Percentiles rank a stretch among this genome's conserved stretches.
phyloP scores from a whole-genome alignment of 2,888 invertebrate species.

The Romanomermis culicivorax region DNA sequence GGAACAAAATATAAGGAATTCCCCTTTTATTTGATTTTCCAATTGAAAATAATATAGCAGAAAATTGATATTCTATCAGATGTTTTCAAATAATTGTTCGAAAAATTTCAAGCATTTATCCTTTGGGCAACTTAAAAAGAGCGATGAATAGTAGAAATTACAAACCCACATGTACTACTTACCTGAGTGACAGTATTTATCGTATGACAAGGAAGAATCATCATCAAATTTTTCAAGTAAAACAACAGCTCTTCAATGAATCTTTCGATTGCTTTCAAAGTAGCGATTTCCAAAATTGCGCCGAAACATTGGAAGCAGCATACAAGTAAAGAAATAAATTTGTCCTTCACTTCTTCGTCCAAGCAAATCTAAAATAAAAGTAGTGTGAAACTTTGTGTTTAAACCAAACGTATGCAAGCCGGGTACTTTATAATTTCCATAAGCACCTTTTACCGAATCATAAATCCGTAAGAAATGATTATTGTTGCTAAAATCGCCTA shows the following conservation, averaged over 20 bases:
- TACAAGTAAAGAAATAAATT: constrained; percentile 46
- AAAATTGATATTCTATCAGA: not conserved
- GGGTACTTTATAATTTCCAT: constrained; percentile 61
- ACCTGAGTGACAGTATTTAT: constrained; percentile 56
- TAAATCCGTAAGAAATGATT: constrained; percentile 66
- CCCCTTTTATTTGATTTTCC: not conserved
- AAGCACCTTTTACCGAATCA: constrained; percentile 55
- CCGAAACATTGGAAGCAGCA: constrained; percentile 37
- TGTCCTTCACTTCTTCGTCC: constrained; percentile 51
- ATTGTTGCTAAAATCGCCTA: constrained; percentile 34
- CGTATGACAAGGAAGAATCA: constrained; percentile 45
- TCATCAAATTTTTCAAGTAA: constrained; percentile 50
- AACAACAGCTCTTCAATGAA: constrained; percentile 57
- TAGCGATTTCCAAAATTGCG: constrained; percentile 27
- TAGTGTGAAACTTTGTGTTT: constrained; percentile 15
- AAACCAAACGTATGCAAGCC: not conserved
- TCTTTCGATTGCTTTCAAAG: constrained; percentile 43
- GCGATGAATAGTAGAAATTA: too few relatives aligned
- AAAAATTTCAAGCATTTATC: not conserved
- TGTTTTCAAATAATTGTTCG: not conserved
- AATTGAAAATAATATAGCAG: not conserved
- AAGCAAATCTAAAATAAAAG: constrained; percentile 42
- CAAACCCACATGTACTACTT: constrained; percentile 9
- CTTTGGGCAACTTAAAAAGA: too few relatives aligned
- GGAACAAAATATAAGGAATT: too few relatives aligned